Base-by-base conservation (phyloP, 2,797 vertebrate species). In the Calcarius lapponicus region DNA sequence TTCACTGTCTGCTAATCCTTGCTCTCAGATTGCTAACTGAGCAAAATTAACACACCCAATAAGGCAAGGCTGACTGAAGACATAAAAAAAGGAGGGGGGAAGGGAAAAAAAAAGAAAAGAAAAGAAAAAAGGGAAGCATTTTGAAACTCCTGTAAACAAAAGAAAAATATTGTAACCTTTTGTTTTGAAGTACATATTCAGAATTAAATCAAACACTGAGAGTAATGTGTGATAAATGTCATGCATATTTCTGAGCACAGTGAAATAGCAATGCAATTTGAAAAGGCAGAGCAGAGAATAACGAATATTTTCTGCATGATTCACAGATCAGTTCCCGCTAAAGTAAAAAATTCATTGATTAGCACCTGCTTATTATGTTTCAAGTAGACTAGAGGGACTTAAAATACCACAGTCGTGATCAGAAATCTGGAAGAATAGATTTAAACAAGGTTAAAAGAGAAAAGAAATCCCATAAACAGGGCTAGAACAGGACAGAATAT, bases 401-500 rank as follows among this genome's bases (percentile, higher is more conserved):
- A 36, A 75, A 78, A 56, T 79, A 53, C 40, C 7, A 13, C 47
- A 79, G 2, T 80, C 21, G 26, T 43, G 22, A 29, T 54, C 21
- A 83, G 36, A 88, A 85, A 78, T 80, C 32, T 69, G 58, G 18
- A 84, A 85, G 29, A 89, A 80, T 76, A 81, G 11, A 64, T 89
- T 71, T 92, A 88, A 92, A 80, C 40, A 92, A 89, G 64, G 16
- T 87, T 47, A 73, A 81, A 92, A 82, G 19, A 45, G 66, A 72
- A 86, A 85, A 65, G 43, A 80, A 87, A 40, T 15, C 8, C 16
- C 24, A 42, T 54, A 43, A 86, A 56, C 45, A 78, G 28, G 10
- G 32, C 24, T 87, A n/a, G 48, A 89, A 81, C 19, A 56, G 43
- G 87, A 73, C 34, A 80, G 34, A 12, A 29, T 32, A 16, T 31